Evolutionary conservation across 2,113 vertebrate species (phyloP).

Genomic region (Pseudopipra pipra): DNA sequence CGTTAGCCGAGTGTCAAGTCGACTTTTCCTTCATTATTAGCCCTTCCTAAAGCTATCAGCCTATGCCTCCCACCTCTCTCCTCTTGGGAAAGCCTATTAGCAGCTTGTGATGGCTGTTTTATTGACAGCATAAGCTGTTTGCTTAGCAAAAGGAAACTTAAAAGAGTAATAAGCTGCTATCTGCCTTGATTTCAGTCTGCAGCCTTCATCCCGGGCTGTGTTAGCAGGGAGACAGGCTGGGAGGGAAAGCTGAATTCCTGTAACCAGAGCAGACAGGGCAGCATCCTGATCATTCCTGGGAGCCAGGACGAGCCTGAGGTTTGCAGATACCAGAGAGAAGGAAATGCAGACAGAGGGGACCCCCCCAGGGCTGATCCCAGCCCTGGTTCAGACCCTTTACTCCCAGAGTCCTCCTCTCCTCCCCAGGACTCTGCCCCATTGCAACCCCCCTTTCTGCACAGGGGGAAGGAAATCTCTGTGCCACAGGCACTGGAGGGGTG

Average conservation of each 20-base stretch:
- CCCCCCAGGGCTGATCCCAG: accelerated
- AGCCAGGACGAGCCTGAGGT: not conserved
- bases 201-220: not conserved
- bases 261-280: not conserved
- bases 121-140: not conserved
- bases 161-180: conserved; percentile 8
- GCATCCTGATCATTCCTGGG: not conserved
- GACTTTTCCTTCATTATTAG: conserved; percentile 1
- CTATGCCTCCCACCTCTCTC: not conserved
- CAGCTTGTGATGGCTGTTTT: not conserved
- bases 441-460: not conserved
- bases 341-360: not conserved
- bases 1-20: conserved; percentile 16
- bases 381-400: not conserved
- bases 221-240: not conserved
- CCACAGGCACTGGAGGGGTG: not conserved
- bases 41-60: not conserved
- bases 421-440: not conserved
- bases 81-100: conserved; percentile 10
- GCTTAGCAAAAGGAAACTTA: not conserved
- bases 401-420: not conserved
- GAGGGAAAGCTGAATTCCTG: not conserved
- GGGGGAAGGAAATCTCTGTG: not conserved
- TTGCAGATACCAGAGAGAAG: not conserved
- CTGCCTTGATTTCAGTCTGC: conserved; percentile 12